Evolutionary conservation across 1,140 invertebrate species (phyloP), one percentile per base, ranked within the genome.

Genomic region (Papilio machaon): DNA sequence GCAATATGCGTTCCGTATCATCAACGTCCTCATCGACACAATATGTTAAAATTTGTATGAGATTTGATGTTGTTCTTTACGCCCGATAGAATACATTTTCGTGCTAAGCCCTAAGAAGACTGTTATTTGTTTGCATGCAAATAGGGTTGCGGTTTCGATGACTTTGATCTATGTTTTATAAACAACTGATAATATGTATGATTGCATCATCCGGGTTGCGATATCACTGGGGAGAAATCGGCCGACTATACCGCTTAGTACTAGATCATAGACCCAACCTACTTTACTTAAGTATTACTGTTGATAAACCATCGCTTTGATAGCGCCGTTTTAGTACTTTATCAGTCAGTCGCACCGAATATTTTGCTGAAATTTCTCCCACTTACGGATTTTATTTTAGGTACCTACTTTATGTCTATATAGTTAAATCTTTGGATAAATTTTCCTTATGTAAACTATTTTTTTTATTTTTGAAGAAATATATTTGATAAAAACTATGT

Each of bases 201-300:
- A 78, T 78, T 78, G 75, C 75, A 43, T 78, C 75, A 78, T 78
- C 75, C 52, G 75, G 49, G 49, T 78, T 38, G 75, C 75, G 13
- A 78, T 54, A 54, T 58, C 30, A 78, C 30, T 60, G 10, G 30
- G 49, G 43, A 52, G 46, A 76, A 54, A 76, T 52, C 49, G 49
- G 19, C n/a, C 43, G 47, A 75, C 47, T 46, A 75, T 75, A 49
- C 60, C 64, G 64, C 64, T 70, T 70, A 70, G 13, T 70, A 35
- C 64, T 70, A 70, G 64, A 70, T 70, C 30, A 70, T 70, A 70
- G 64, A 70, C 64, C 11, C 30, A 70, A 70, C 30, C 64, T 70
- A 70, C 64, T 70, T 70, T 70, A 70, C 64, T 70, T 35, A 70
- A 70, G 64, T 35, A 70, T 70, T 35, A 70, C 64, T 38, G 13